Evolutionary conservation across 2,113 vertebrate species (phyloP).

Genomic region (Oryzias woworae): DNA sequence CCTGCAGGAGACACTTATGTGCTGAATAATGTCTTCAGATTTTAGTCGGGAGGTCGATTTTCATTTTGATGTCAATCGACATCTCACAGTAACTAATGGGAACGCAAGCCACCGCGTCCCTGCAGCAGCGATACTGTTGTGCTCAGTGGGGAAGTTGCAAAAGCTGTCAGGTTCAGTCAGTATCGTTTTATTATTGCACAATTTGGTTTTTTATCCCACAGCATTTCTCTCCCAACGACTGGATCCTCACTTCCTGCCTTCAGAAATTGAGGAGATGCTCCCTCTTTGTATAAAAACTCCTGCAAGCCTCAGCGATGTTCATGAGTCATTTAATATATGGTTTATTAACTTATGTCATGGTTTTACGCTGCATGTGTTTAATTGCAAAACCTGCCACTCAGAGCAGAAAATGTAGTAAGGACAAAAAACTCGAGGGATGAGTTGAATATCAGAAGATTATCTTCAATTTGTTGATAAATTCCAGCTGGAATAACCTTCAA

Average conservation of each 20-base stretch:
- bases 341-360: neutral
- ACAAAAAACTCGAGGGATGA: constrained; percentile 5
- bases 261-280: neutral
- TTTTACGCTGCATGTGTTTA: constrained; percentile 1
- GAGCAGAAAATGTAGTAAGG: neutral
- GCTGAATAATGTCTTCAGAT: constrained; percentile 31
- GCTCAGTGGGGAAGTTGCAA: neutral
- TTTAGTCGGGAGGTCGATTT: constrained; percentile 39
- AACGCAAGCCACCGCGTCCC: neutral
- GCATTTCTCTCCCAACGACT: constrained; percentile 17
- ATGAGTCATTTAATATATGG: too few species aligned
- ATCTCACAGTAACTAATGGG: constrained; percentile 11
- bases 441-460: neutral
- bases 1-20: constrained; percentile 27
- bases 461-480: neutral
- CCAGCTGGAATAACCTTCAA: constrained; percentile 14
- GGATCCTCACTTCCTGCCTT: neutral
- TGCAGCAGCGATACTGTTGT: neutral
- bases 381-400: neutral
- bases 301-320: too few species aligned
- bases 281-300: neutral
- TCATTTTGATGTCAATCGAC: constrained; percentile 36
- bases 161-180: constrained; percentile 18
- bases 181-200: neutral
- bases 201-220: constrained; percentile 11